These are phyloP conservation scores for Pheosia gnoma DNA, from an alignment of 2,888 invertebrate species.

Conservation along the genomic window DNA sequence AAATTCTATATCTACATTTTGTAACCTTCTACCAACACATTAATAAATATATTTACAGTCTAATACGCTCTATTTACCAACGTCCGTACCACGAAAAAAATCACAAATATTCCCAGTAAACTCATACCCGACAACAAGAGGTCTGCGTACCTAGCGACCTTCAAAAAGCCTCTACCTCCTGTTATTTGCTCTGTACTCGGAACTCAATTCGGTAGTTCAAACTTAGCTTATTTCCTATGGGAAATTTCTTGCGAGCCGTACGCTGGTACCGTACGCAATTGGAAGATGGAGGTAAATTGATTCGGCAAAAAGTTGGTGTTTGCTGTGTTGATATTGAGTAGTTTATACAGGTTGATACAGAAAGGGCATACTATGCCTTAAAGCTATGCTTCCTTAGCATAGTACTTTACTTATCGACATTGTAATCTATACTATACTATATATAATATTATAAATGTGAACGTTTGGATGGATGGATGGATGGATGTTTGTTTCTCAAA, in stretches of 20 bases:
- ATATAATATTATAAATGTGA: too few relatives aligned
- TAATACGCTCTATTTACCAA: too few relatives aligned
- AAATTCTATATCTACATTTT: too few relatives aligned
- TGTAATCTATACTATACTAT: too few relatives aligned
- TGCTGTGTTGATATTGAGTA: neutral
- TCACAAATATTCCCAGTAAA: constrained; percentile 14
- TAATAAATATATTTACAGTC: neutral
- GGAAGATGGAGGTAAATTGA: constrained; percentile 32
- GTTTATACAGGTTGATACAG: too few relatives aligned
- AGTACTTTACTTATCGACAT: too few relatives aligned
- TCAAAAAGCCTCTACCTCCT: constrained; percentile 21
- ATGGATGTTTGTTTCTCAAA: too few relatives aligned
- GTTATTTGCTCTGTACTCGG: constrained; percentile 39
- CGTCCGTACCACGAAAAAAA: neutral
- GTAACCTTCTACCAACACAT: neutral
- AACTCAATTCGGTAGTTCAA: constrained; percentile 61
- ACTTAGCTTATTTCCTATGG: constrained; percentile 65
- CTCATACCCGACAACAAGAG: constrained; percentile 14
- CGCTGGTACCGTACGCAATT: neutral
- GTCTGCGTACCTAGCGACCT: constrained; percentile 16
- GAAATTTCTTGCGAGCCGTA: constrained; percentile 37
- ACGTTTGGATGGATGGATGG: too few relatives aligned
- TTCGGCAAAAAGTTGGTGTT: constrained; percentile 19
- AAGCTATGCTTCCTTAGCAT: too few relatives aligned
- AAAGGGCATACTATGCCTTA: too few relatives aligned